Evolutionary conservation across 2,797 vertebrate genomes (phyloP).

Genomic region (Cynopterus sphinx): DNA sequence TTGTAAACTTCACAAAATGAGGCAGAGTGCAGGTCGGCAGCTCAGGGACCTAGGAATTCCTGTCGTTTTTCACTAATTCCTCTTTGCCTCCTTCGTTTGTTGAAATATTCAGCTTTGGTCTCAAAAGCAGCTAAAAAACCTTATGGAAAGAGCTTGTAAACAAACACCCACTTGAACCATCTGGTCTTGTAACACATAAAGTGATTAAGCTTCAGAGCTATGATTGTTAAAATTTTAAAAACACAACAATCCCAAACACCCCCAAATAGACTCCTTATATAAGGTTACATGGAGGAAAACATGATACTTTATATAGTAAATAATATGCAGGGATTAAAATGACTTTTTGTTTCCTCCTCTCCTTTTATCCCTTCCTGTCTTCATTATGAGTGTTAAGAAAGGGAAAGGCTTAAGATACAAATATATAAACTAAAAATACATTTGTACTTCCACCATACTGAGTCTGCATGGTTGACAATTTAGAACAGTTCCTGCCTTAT

Average conservation of each 20-base stretch:
- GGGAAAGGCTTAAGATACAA: background rate
- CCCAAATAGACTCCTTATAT: conserved; percentile 57
- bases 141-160: conserved; percentile 76
- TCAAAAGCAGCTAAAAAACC: conserved; percentile 70
- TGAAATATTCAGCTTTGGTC: conserved; percentile 67
- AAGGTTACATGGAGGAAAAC: background rate
- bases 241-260: conserved; percentile 72
- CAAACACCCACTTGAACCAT: conserved; percentile 79
- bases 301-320: conserved; percentile 33
- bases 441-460: background rate
- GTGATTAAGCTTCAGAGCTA: conserved; percentile 76
- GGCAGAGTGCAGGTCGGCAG: background rate
- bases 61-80: background rate
- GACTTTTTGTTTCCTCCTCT: background rate
- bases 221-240: conserved; percentile 75
- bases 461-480: background rate
- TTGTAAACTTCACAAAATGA: background rate
- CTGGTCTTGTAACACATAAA: conserved; percentile 77
- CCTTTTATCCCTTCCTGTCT: background rate
- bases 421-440: background rate
- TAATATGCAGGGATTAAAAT: background rate
- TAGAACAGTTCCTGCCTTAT: background rate
- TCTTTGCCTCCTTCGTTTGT: conserved; percentile 27
- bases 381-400: background rate
- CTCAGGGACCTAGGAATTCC: background rate